These are phyloP conservation scores for Rhegmatorhina hoffmannsi DNA, from an alignment of 2,113 vertebrate species.

Conservation along the genomic window DNA sequence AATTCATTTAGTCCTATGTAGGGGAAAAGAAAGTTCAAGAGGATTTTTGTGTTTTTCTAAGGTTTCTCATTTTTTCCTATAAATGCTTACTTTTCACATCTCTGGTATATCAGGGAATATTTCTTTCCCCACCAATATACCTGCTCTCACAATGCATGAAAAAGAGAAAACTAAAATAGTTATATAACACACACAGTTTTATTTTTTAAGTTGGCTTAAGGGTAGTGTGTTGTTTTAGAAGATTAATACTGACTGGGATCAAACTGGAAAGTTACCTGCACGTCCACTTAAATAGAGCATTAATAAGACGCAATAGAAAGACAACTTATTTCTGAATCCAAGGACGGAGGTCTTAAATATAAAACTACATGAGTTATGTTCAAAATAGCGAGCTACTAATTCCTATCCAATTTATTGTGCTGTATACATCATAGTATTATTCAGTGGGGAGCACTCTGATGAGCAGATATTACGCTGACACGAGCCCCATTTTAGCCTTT, in stretches of 20 bases:
- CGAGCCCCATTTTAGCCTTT: background rate
- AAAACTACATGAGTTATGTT: background rate
- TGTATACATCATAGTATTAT: background rate
- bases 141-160: background rate
- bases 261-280: background rate
- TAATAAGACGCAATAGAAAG: background rate
- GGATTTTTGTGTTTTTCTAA: background rate
- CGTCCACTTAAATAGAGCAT: background rate
- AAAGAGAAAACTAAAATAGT: background rate
- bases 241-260: background rate
- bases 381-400: background rate
- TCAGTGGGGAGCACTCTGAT: background rate
- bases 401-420: background rate
- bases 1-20: background rate
- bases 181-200: background rate
- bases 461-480: background rate
- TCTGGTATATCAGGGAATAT: background rate
- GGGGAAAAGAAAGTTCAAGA: background rate
- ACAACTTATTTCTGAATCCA: background rate
- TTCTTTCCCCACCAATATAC: background rate
- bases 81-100: conserved; percentile 12
- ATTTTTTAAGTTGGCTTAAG: too few species aligned
- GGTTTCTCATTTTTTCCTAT: background rate
- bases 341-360: background rate
- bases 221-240: background rate